Percentiles rank a stretch among this genome's conserved stretches.
Evolutionary conservation across 1,140 invertebrate species (phyloP).

Genomic region (Dendrolimus kikuchii): DNA sequence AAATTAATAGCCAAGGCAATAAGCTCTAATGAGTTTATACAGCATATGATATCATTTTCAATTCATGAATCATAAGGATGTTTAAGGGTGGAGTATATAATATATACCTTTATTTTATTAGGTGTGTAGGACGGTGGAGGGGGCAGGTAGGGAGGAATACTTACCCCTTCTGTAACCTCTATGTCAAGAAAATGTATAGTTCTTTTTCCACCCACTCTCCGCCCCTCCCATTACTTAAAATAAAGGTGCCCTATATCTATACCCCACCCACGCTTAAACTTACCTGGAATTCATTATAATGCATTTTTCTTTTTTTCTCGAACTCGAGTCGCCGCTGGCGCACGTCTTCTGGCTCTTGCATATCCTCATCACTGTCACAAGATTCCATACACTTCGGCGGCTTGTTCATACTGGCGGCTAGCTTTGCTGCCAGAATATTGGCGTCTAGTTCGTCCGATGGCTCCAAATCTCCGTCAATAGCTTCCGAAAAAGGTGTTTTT

Average conservation of each 20-base stretch:
- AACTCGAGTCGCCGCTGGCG: slow-evolving; percentile 83
- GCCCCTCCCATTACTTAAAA: neutral
- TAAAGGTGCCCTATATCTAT: slow-evolving; percentile 12
- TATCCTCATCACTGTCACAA: slow-evolving; percentile 75
- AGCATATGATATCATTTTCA: too few relatives aligned
- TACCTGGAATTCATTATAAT: slow-evolving; percentile 96
- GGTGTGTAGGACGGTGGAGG: too few relatives aligned
- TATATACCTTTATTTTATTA: too few relatives aligned
- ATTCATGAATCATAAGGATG: too few relatives aligned
- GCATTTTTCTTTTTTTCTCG: slow-evolving; percentile 93
- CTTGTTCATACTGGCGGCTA: slow-evolving; percentile 67
- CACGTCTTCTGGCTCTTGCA: slow-evolving; percentile 77
- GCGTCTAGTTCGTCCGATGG: slow-evolving; percentile 85
- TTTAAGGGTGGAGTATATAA: too few relatives aligned
- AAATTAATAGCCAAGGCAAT: too few relatives aligned
- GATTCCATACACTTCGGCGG: slow-evolving; percentile 52
- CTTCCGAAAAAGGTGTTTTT: slow-evolving; percentile 91
- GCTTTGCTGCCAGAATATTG: slow-evolving; percentile 83
- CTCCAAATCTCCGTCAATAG: slow-evolving; percentile 80
- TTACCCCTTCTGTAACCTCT: too few relatives aligned
- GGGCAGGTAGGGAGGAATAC: too few relatives aligned
- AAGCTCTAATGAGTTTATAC: too few relatives aligned
- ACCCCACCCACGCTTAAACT: slow-evolving; percentile 6
- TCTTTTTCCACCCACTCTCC: too few relatives aligned
- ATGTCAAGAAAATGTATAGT: too few relatives aligned